These are phyloP conservation scores for Meta bourneti DNA, from an alignment of 2,888 invertebrate species.

Conservation along the genomic window DNA sequence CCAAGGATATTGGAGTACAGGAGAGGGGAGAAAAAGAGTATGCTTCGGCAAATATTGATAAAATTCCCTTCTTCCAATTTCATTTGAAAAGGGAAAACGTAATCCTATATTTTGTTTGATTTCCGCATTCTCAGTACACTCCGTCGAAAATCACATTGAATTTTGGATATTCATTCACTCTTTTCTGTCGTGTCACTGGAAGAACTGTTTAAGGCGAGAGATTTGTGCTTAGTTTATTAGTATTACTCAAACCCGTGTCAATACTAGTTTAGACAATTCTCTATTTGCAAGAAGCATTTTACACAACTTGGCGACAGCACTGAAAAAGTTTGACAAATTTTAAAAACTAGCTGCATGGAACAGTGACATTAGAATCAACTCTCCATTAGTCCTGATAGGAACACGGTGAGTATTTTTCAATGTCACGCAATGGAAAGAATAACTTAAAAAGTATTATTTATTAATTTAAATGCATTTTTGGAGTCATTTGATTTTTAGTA, in stretches of 20 bases:
- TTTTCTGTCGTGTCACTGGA: background rate
- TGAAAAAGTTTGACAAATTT: too few relatives aligned
- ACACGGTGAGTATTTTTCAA: too few relatives aligned
- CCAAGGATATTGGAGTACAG: conserved; percentile 35
- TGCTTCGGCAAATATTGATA: conserved; percentile 57
- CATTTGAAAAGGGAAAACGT: conserved; percentile 44
- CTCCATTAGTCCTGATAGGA: too few relatives aligned
- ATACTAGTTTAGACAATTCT: too few relatives aligned
- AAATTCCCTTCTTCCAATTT: conserved; percentile 51
- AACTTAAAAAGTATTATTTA: too few relatives aligned
- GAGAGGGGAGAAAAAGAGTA: background rate
- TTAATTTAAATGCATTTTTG: too few relatives aligned
- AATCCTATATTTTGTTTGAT: conserved; percentile 47
- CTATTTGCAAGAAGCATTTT: too few relatives aligned
- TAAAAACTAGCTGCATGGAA: too few relatives aligned
- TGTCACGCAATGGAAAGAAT: too few relatives aligned
- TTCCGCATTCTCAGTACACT: background rate
- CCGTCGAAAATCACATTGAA: background rate
- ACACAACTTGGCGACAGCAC: too few relatives aligned
- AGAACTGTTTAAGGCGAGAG: background rate
- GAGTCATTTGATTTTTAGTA: too few relatives aligned
- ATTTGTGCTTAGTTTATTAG: background rate
- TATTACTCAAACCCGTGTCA: background rate
- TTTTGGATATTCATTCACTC: background rate
- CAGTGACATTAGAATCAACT: too few relatives aligned